Conservation (phyloP, 1,140 invertebrate species). For the Anagrus nilaparvatae region DNA sequence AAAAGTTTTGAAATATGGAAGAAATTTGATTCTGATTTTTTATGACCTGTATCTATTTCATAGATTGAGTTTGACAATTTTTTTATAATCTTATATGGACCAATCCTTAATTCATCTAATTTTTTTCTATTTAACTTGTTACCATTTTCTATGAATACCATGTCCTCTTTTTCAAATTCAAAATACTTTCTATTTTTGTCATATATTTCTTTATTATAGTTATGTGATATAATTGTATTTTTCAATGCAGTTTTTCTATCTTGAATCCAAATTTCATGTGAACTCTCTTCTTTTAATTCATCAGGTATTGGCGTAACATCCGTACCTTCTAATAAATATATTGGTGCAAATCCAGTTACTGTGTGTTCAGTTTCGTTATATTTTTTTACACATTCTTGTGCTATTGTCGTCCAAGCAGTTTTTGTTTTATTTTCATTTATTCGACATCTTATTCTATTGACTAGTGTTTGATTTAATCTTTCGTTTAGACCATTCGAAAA, state of each 20-base stretch:
- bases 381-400: slow-evolving; percentile 8
- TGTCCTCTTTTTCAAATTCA: slow-evolving; percentile 14
- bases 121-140: too few species aligned
- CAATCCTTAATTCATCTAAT: not conserved
- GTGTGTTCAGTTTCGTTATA: slow-evolving; percentile 12
- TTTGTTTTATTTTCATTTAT: slow-evolving; percentile 12
- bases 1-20: slow-evolving; percentile 7
- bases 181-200: slow-evolving; percentile 17
- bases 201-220: slow-evolving; percentile 9
- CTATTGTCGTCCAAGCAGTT: slow-evolving; percentile 12
- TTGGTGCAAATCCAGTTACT: slow-evolving; percentile 8
- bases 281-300: slow-evolving; percentile 7
- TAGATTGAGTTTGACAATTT: slow-evolving; percentile 12
- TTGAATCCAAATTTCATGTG: not conserved
- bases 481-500: slow-evolving; percentile 18
- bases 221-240: slow-evolving; percentile 7
- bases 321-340: slow-evolving; percentile 11
- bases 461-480: slow-evolving; percentile 16
- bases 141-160: slow-evolving; percentile 12
- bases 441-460: slow-evolving; percentile 14
- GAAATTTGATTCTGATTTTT: slow-evolving; percentile 3
- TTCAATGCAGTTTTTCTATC: slow-evolving; percentile 6
- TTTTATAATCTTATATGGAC: not conserved
- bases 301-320: slow-evolving; percentile 2
- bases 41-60: slow-evolving; percentile 4